A percentile compares a stretch with the other conserved stretches of the same genome.
Evolutionary conservation across 2,113 vertebrate species (phyloP).

Genomic region (Nothoprocta perdicaria): DNA sequence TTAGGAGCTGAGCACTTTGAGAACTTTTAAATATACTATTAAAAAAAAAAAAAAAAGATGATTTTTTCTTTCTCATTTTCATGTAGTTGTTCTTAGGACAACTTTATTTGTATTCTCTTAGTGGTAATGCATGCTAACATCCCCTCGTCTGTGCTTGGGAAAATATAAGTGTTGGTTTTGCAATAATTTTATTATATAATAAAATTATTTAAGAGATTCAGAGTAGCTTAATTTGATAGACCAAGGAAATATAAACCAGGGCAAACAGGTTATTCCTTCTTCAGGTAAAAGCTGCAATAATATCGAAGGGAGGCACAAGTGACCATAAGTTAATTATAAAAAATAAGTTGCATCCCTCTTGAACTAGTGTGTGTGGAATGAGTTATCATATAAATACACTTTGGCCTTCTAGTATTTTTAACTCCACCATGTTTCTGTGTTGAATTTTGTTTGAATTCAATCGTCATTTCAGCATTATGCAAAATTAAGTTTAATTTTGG

Average conservation of each 20-base stretch:
- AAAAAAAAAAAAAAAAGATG: not conserved
- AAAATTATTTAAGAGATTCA: not conserved
- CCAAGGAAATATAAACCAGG: not conserved
- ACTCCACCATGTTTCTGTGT: not conserved
- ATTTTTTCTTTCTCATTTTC: not conserved
- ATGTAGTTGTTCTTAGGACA: not conserved
- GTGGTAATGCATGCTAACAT: not conserved
- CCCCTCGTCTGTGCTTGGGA: not conserved
- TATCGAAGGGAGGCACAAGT: not conserved
- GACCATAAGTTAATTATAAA: not conserved
- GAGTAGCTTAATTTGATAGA: not conserved
- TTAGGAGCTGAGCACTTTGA: not conserved
- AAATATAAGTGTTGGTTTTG: not conserved
- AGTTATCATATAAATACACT: not conserved
- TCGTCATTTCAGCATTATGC: not conserved
- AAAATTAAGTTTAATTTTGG: not conserved
- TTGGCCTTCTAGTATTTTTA: not conserved
- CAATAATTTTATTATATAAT: not conserved
- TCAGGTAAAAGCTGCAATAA: not conserved
- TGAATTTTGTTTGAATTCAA: not conserved
- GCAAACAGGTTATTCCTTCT: not conserved
- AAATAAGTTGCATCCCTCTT: not conserved
- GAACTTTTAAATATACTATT: not conserved
- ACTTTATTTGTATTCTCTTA: not conserved
- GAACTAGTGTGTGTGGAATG: not conserved